Conservation (phyloP, 2,797 vertebrate species). For the Loris lydekkerianus region DNA sequence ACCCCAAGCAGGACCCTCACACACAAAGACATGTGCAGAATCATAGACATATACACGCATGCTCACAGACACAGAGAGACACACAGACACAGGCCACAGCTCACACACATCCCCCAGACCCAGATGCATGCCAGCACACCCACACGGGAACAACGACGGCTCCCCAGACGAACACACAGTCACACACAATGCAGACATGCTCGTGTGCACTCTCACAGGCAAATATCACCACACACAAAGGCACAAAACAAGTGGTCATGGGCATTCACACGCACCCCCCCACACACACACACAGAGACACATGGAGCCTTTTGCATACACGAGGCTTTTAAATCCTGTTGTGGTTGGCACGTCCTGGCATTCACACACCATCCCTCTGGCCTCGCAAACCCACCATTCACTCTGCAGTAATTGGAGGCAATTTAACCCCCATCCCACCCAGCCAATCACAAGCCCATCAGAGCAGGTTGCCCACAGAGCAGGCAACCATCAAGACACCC, state of each 20-base stretch:
- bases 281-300: neutral
- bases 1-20: too few species aligned
- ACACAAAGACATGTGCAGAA: neutral
- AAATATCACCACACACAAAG: neutral
- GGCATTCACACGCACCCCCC: fast-evolving
- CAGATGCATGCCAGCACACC: neutral
- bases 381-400: neutral
- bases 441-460: slow-evolving; percentile 62
- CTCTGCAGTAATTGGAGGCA: slow-evolving; percentile 58
- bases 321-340: neutral
- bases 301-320: neutral
- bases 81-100: neutral
- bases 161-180: neutral
- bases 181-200: neutral
- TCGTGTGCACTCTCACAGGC: fast-evolving
- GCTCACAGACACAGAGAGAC: neutral
- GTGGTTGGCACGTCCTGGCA: slow-evolving; percentile 41
- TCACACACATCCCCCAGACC: neutral
- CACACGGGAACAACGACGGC: neutral
- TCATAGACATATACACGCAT: fast-evolving
- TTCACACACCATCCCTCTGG: neutral
- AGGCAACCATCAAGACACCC: slow-evolving; percentile 58
- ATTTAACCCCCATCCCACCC: slow-evolving; percentile 77
- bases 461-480: slow-evolving; percentile 16
- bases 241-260: neutral